Base-by-base conservation (phyloP, 2,888 invertebrate species). In the Craniophora ligustri region DNA sequence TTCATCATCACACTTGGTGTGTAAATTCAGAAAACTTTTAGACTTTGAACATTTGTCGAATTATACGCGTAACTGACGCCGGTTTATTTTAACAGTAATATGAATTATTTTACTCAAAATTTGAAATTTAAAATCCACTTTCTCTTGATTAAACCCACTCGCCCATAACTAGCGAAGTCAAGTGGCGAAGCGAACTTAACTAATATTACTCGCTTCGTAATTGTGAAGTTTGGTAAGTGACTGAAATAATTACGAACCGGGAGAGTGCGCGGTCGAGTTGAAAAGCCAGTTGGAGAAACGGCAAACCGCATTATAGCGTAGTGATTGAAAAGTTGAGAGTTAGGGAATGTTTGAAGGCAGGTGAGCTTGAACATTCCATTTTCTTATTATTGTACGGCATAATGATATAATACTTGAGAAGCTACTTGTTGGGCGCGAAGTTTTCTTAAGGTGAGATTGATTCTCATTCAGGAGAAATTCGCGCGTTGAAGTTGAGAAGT, bases 281-380 rank as follows among this genome's bases (percentile, higher is more conserved):
- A 58, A 56, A 67, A 53, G 67, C 51, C 44, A 51, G 56, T 50
- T 6, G 16, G 46, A 42, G 32, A 34, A 35, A 42, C 26, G 50
- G 23, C 42, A 48, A 67, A 54, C 60, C 57, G 30, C 56, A 44
- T 68, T 68, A 66, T 46, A 53, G 48, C 45, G 57, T 50, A 55
- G 50, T 64, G 64, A 72, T 72, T 72, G 69, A 67, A 61, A 71
- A 68, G 67, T 72, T 69, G 16, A n/a, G 35, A 50, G 38, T 46
- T 41, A 6, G 2, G 21, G 32, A 48, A 48, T 48, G 44, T 47
- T 49, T 1, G 31, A 36, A 46, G 14, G 62, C 34, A 46, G 45
- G 31, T 45, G 44, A 48, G 16, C 31, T 46, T 15, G 19, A 15
- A 38, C 39, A 48, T 35, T 47, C 26, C n/a, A 58, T 45, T 49